A percentile compares a stretch with the other conserved stretches of the same genome.
phyloP scores from a whole-genome alignment of 2,113 vertebrate genomes.

The Epinephelus fuscoguttatus region DNA sequence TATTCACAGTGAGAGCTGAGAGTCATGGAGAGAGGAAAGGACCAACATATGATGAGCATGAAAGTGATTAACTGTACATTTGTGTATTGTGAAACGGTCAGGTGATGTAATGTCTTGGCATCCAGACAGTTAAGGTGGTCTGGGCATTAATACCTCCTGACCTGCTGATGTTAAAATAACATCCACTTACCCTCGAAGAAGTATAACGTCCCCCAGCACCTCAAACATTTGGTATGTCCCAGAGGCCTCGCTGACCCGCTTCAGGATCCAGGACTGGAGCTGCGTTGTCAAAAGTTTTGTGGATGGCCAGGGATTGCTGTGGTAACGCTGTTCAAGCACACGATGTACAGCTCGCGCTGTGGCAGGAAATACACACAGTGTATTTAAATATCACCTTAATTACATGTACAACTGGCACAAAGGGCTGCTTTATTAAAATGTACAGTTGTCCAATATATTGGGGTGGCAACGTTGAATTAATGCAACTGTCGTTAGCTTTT shows the following conservation, averaged over 20 bases:
- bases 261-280: constrained; percentile 90
- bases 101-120: background rate
- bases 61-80: background rate
- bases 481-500: too few species aligned
- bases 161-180: background rate
- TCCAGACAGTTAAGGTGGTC: too few species aligned
- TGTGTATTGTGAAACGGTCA: background rate
- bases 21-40: background rate
- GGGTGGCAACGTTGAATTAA: too few species aligned
- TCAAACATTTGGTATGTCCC: constrained; percentile 97
- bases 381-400: background rate
- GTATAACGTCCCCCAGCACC: constrained; percentile 92
- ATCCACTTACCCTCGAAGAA: constrained; percentile 90
- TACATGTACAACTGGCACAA: too few species aligned
- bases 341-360: constrained; percentile 91
- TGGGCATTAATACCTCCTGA: too few species aligned
- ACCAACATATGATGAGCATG: background rate
- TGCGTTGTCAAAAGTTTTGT: constrained; percentile 86
- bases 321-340: constrained; percentile 92
- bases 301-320: constrained; percentile 88
- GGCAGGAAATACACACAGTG: constrained; percentile 1
- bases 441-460: too few species aligned
- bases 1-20: constrained; percentile 87
- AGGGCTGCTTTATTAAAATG: too few species aligned
- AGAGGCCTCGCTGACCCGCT: constrained; percentile 93